Evolutionary conservation across 2,888 invertebrate species (phyloP).

Genomic region (Aspidiotus destructor): DNA sequence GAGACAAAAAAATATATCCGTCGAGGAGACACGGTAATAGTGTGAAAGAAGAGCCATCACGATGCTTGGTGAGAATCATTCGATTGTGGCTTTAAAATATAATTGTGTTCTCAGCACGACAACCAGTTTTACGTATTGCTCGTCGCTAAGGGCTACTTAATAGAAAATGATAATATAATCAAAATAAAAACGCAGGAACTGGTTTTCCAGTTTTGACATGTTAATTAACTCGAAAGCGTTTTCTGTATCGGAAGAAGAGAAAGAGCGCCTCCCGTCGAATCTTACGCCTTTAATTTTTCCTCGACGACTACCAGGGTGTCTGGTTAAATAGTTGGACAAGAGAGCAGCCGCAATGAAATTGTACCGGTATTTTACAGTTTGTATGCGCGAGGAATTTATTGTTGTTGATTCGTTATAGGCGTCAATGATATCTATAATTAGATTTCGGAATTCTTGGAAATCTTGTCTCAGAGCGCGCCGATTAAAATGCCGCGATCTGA

Average conservation of each 20-base stretch:
- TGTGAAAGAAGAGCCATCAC: conserved; percentile 3
- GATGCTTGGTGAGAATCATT: conserved; percentile 3
- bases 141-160: conserved; percentile 29
- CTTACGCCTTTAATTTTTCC: conserved; percentile 30
- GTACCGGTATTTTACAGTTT: too few relatives aligned
- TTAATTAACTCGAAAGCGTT: conserved; percentile 31
- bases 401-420: conserved; percentile 29
- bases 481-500: background rate
- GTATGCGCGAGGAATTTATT: conserved; percentile 22
- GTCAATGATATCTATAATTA: conserved; percentile 32
- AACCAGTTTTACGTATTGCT: conserved; percentile 30
- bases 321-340: conserved; percentile 23
- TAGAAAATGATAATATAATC: conserved; percentile 32
- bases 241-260: conserved; percentile 5
- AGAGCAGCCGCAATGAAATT: conserved; percentile 19
- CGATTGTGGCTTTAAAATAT: conserved; percentile 28
- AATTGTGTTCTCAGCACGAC: conserved; percentile 32
- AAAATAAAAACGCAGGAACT: conserved; percentile 28
- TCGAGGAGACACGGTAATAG: background rate
- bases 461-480: background rate
- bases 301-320: conserved; percentile 24
- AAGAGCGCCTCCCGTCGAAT: conserved; percentile 29
- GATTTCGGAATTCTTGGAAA: conserved; percentile 4
- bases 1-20: background rate
- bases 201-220: conserved; percentile 27